A percentile compares a stretch with the other conserved stretches of the same genome.
Evolutionary conservation across 2,888 invertebrate species (phyloP).

Genomic region (Aelia acuminata): DNA sequence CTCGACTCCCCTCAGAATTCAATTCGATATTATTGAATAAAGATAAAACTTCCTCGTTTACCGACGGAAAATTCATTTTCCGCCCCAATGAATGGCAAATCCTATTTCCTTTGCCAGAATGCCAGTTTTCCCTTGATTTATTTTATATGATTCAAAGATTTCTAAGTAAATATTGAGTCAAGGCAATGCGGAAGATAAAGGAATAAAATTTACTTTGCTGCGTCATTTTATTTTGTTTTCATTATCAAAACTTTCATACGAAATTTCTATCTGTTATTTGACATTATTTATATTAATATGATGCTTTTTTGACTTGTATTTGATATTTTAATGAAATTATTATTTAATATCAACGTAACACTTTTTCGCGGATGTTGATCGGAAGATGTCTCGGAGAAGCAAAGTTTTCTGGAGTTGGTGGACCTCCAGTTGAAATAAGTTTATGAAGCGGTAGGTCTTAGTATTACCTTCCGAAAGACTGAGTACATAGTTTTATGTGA

Average conservation of each 20-base stretch:
- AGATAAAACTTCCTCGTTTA: slow-evolving; percentile 18
- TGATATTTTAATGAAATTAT: not conserved
- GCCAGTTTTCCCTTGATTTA: not conserved
- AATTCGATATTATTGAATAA: slow-evolving; percentile 12
- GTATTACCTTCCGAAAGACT: too few species aligned
- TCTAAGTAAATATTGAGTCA: not conserved
- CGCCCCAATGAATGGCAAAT: not conserved
- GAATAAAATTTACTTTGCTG: not conserved
- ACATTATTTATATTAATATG: not conserved
- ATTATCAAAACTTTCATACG: not conserved
- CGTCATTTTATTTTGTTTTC: not conserved
- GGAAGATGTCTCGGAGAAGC: too few species aligned
- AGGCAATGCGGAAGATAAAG: not conserved
- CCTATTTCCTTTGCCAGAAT: not conserved
- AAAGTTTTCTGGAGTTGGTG: too few species aligned
- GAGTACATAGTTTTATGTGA: too few species aligned
- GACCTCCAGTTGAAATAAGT: too few species aligned
- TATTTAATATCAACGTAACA: not conserved
- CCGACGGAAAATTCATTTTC: slow-evolving; percentile 26
- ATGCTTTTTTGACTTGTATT: not conserved
- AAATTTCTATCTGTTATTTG: not conserved
- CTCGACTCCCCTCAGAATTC: not conserved
- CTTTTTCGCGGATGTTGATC: too few species aligned
- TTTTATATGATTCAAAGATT: slow-evolving; percentile 1
- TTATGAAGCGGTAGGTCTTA: too few species aligned